Conservation (phyloP, 2,888 invertebrate genomes). For the Dendrolimus houi region DNA sequence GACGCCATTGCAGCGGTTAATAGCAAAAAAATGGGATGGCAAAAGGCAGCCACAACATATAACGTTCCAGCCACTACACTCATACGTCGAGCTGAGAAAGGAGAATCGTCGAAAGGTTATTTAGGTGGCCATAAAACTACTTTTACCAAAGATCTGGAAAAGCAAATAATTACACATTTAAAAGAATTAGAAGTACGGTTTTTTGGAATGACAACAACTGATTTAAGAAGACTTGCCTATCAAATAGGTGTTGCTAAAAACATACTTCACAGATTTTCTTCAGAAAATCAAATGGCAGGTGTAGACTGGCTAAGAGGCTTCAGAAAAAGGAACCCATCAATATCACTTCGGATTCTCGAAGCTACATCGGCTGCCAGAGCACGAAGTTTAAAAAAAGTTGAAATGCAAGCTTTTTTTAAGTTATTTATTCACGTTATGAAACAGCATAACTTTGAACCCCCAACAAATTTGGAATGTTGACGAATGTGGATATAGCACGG, state of each 20-base stretch:
- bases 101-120: too few relatives aligned
- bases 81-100: too few relatives aligned
- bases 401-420: slow-evolving; percentile 10
- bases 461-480: slow-evolving; percentile 3
- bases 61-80: too few relatives aligned
- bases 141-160: slow-evolving; percentile 1
- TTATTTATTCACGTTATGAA: slow-evolving; percentile 1
- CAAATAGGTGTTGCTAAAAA: too few relatives aligned
- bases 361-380: slow-evolving; percentile 14
- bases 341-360: slow-evolving; percentile 13
- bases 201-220: too few relatives aligned
- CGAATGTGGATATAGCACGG: slow-evolving; percentile 10
- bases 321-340: slow-evolving; percentile 14
- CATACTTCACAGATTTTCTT: slow-evolving; percentile 8
- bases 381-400: slow-evolving; percentile 9
- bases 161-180: too few relatives aligned
- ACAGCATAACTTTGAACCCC: slow-evolving; percentile 2
- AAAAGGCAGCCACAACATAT: too few relatives aligned
- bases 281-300: slow-evolving; percentile 7
- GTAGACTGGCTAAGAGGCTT: slow-evolving; percentile 1
- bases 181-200: too few relatives aligned
- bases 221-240: too few relatives aligned
- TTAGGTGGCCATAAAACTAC: background rate
- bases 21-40: too few relatives aligned
- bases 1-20: too few relatives aligned